Percentiles rank a stretch among this genome's conserved stretches.
phyloP scores from a whole-genome alignment of 2,888 invertebrate species.

The Andrena haemorrhoa region DNA sequence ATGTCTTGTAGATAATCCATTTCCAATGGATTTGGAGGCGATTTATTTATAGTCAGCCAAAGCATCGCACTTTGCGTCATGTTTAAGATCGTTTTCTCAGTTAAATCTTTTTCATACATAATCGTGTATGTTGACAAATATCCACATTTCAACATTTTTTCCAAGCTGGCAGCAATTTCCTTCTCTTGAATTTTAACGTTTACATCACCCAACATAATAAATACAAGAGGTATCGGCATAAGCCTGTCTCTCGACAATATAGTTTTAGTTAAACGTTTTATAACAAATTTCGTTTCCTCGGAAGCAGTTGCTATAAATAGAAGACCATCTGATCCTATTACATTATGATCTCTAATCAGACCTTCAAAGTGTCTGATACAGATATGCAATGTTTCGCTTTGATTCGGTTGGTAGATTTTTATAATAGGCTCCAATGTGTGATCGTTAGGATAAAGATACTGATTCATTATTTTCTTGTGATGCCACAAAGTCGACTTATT shows the following conservation, averaged over 20 bases:
- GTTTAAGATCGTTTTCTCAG: constrained; percentile 74
- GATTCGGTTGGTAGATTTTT: constrained; percentile 77
- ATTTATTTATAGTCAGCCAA: constrained; percentile 80
- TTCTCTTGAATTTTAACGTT: constrained; percentile 45
- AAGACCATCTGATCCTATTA: constrained; percentile 79
- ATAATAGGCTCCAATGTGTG: constrained; percentile 75
- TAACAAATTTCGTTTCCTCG: constrained; percentile 73
- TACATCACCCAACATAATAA: constrained; percentile 75
- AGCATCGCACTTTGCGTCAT: constrained; percentile 77
- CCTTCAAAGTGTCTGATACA: constrained; percentile 81
- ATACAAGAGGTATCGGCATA: constrained; percentile 79
- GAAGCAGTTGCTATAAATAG: constrained; percentile 76
- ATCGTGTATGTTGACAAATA: constrained; percentile 80
- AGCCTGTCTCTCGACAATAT: constrained; percentile 78
- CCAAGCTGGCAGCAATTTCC: constrained; percentile 68
- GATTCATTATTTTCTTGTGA: constrained; percentile 85
- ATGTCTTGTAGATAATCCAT: constrained; percentile 78
- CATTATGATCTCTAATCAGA: constrained; percentile 69
- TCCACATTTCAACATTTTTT: constrained; percentile 76
- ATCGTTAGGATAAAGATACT: constrained; percentile 85
- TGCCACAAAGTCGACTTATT: constrained; percentile 85
- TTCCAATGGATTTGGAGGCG: constrained; percentile 77
- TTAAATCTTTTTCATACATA: constrained; percentile 71
- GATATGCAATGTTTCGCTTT: constrained; percentile 77
- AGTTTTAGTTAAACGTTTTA: constrained; percentile 77